Evolutionary conservation across 2,888 invertebrate species (phyloP).

Genomic region (Drosophila barbarae): DNA sequence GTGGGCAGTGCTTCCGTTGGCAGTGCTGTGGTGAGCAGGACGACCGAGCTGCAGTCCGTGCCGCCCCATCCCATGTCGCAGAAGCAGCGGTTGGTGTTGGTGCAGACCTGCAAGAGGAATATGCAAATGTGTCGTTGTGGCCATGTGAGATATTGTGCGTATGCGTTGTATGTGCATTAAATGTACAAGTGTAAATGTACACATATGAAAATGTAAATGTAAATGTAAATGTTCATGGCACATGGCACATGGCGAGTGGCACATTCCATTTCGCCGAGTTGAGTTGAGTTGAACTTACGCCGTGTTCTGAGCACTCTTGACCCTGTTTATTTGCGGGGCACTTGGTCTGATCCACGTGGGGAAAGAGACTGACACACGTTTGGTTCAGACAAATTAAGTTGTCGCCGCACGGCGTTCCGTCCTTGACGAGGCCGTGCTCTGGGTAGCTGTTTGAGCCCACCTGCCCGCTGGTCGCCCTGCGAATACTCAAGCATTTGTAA

Average conservation of each 20-base stretch:
- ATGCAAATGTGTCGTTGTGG: constrained; percentile 25
- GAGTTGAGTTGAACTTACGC: constrained; percentile 85
- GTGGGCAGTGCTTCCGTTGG: constrained; percentile 82
- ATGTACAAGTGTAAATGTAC: constrained; percentile 1
- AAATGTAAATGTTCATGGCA: not conserved
- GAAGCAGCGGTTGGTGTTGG: constrained; percentile 94
- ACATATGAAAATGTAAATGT: not conserved
- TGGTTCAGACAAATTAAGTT: constrained; percentile 96
- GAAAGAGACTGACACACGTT: constrained; percentile 92
- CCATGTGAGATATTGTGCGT: constrained; percentile 16
- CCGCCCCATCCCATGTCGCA: constrained; percentile 94
- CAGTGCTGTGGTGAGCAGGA: constrained; percentile 84
- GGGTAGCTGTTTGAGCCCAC: constrained; percentile 84
- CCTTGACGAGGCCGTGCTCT: constrained; percentile 92
- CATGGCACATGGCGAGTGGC: constrained; percentile 2
- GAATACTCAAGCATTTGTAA: constrained; percentile 11
- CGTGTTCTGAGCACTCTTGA: constrained; percentile 95
- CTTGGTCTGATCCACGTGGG: constrained; percentile 90
- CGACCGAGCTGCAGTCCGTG: constrained; percentile 90
- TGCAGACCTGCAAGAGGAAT: constrained; percentile 87
- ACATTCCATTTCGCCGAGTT: constrained; percentile 12
- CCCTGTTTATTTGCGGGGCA: constrained; percentile 95
- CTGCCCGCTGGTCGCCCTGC: constrained; percentile 87
- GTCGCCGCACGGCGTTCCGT: constrained; percentile 96
- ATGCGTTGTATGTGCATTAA: constrained; percentile 13